phyloP scores from a whole-genome alignment of 2,888 invertebrate species.

The Criorhina ranunculi region DNA sequence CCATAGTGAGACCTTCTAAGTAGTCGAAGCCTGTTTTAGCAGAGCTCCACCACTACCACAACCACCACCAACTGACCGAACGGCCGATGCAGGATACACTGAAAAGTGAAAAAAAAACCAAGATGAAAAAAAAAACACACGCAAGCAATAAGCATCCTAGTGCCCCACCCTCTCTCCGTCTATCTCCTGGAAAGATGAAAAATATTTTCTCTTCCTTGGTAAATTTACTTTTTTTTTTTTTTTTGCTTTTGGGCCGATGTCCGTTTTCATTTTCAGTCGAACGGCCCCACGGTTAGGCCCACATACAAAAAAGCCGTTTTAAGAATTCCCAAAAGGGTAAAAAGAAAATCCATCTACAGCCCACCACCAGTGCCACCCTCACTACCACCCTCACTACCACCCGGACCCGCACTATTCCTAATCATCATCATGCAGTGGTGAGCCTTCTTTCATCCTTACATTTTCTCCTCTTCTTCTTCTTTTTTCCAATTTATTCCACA shows the following conservation, averaged over 20 bases:
- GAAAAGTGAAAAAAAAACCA: constrained; percentile 44
- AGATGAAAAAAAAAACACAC: constrained; percentile 66
- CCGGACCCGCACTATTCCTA: constrained; percentile 61
- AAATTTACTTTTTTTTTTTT: constrained; percentile 49
- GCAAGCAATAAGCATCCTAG: constrained; percentile 64
- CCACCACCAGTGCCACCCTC: constrained; percentile 15
- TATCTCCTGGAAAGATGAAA: constrained; percentile 69
- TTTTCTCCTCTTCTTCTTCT: constrained; percentile 56
- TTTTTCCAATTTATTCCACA: constrained; percentile 76
- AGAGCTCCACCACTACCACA: constrained; percentile 12
- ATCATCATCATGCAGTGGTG: constrained; percentile 76
- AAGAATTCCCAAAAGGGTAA: constrained; percentile 76
- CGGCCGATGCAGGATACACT: constrained; percentile 51
- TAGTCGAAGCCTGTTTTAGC: constrained; percentile 46
- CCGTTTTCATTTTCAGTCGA: constrained; percentile 75
- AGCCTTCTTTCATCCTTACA: constrained; percentile 74
- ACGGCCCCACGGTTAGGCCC: constrained; percentile 62
- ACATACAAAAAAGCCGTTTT: constrained; percentile 69
- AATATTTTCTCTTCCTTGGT: constrained; percentile 72
- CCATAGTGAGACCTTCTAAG: constrained; percentile 68
- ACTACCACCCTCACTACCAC: constrained; percentile 12
- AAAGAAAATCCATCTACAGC: constrained; percentile 75
- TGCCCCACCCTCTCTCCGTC: constrained; percentile 2
- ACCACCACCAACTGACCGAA: constrained; percentile 4
- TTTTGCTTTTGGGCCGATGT: constrained; percentile 55